These are phyloP conservation scores for Gallinago undulata DNA, from an alignment of 2,113 vertebrate species.

Conservation along the genomic window DNA sequence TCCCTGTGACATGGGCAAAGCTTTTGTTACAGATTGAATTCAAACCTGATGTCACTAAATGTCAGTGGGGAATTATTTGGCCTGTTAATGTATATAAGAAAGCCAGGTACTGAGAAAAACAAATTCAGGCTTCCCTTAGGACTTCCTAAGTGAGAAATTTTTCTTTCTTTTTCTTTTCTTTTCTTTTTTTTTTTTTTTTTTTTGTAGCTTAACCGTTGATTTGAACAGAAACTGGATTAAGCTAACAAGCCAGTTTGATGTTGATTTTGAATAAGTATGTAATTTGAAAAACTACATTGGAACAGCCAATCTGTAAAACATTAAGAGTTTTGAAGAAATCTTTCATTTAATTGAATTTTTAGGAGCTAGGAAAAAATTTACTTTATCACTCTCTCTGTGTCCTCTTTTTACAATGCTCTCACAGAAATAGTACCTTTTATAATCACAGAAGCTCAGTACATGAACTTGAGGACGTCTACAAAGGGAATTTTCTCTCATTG, in stretches of 20 bases:
- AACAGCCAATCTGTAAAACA: neutral
- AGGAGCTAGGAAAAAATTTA: neutral
- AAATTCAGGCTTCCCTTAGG: neutral
- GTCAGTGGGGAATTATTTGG: neutral
- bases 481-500: slow-evolving; percentile 29
- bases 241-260: neutral
- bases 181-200: neutral
- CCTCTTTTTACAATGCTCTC: neutral
- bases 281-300: neutral
- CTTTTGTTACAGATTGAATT: neutral
- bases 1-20: neutral
- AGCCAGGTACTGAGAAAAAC: neutral
- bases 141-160: neutral
- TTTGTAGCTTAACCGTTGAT: neutral
- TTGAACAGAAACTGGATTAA: neutral
- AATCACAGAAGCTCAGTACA: neutral
- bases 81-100: neutral
- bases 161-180: neutral
- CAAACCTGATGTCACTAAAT: neutral
- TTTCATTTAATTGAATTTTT: neutral
- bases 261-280: neutral
- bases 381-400: neutral
- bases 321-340: neutral
- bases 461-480: slow-evolving; percentile 29
- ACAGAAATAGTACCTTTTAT: neutral